Evolutionary conservation across 2,888 invertebrate species (phyloP).

Genomic region (Teleogryllus oceanicus): DNA sequence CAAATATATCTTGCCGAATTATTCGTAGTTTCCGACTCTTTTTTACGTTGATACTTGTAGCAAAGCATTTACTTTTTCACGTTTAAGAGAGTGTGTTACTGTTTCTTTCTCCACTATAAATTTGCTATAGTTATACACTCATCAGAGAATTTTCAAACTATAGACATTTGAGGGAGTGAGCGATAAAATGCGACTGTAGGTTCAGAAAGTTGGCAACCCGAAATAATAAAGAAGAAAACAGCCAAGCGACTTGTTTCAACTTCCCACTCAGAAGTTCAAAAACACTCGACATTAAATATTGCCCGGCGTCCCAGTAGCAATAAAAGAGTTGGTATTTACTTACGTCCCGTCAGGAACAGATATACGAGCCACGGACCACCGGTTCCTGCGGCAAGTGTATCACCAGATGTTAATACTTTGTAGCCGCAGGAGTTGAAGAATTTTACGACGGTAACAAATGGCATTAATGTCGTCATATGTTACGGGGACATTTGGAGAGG

Average conservation of each 20-base stretch:
- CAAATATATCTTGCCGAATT: no score
- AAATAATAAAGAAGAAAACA: no score
- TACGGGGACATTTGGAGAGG: slow-evolving; percentile 18
- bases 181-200: no score
- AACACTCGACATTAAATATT: background rate
- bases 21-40: no score
- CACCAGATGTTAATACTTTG: slow-evolving; percentile 18
- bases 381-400: background rate
- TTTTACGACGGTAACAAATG: slow-evolving; percentile 8
- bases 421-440: background rate
- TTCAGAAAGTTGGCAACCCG: no score
- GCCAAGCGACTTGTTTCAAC: background rate
- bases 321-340: background rate
- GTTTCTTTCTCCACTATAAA: no score
- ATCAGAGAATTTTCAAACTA: no score
- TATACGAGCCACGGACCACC: background rate
- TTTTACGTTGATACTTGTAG: no score
- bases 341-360: background rate
- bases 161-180: no score
- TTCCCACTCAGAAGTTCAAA: background rate
- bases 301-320: background rate
- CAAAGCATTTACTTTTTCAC: no score
- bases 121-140: no score
- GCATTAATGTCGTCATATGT: slow-evolving; percentile 18
- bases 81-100: no score